A percentile compares a stretch with the other conserved stretches of the same genome.
Evolutionary conservation across 2,113 vertebrate genomes (phyloP).

Genomic region (Gambusia affinis): DNA sequence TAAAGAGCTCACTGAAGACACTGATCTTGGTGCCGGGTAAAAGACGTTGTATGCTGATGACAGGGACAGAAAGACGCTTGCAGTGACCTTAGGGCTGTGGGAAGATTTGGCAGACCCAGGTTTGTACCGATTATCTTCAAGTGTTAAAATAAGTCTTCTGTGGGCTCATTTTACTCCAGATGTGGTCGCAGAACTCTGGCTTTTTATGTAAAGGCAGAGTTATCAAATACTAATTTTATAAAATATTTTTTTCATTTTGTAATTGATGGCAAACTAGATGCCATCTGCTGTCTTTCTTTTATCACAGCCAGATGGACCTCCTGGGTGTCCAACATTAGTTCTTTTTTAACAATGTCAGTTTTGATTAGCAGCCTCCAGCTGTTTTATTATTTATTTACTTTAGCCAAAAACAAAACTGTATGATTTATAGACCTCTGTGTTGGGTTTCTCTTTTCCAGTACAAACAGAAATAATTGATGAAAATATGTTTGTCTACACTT

Average conservation of each 20-base stretch:
- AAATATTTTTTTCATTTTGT: neutral
- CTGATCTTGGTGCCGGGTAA: slow-evolving; percentile 22
- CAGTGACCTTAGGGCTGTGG: neutral
- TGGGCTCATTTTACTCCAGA: neutral
- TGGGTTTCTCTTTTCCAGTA: neutral
- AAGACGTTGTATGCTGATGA: neutral
- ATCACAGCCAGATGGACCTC: neutral
- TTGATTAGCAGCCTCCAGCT: neutral
- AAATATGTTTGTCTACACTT: neutral
- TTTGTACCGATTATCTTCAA: neutral
- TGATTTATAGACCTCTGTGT: neutral
- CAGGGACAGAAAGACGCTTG: slow-evolving; percentile 2
- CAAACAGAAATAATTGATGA: neutral
- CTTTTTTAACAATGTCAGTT: neutral
- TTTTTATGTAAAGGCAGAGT: neutral
- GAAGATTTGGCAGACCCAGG: neutral
- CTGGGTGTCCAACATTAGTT: neutral
- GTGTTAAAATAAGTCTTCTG: neutral
- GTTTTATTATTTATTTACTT: neutral
- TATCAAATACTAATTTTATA: neutral
- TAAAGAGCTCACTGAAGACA: slow-evolving; percentile 43
- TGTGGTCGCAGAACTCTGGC: neutral
- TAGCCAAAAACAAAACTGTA: neutral
- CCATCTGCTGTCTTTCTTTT: neutral
- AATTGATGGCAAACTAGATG: neutral